These are phyloP conservation scores for Sabellastarte sp. DNA, from an alignment of 2,888 invertebrate species.

Conservation along the genomic window DNA sequence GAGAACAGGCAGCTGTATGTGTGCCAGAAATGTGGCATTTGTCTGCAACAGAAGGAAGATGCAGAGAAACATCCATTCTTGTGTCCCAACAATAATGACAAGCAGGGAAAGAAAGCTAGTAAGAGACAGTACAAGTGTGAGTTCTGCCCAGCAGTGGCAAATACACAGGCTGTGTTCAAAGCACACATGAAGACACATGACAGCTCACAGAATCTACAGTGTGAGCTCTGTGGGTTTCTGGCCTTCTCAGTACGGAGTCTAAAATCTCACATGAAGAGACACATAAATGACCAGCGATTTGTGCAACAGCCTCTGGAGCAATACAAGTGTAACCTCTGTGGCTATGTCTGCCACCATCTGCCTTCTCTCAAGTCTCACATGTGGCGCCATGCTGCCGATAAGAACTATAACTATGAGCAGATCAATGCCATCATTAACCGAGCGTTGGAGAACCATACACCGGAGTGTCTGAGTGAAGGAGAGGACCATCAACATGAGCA, in stretches of 20 bases:
- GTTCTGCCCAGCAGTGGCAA: background rate
- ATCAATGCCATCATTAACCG: constrained; percentile 56
- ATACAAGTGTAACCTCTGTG: constrained; percentile 57
- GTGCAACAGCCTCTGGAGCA: constrained; percentile 57
- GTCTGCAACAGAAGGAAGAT: background rate
- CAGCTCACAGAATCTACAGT: constrained; percentile 34
- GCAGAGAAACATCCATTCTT: background rate
- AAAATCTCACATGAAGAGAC: constrained; percentile 58
- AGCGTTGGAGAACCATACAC: constrained; percentile 48
- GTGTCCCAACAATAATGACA: background rate
- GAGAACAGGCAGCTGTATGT: background rate
- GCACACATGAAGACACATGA: background rate
- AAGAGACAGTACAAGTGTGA: background rate
- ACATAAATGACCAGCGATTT: constrained; percentile 53
- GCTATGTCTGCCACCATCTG: constrained; percentile 57
- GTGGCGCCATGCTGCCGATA: constrained; percentile 57
- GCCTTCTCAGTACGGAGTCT: constrained; percentile 51
- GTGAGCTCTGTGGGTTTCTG: constrained; percentile 53
- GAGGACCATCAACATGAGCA: too few relatives aligned
- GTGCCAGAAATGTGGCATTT: background rate
- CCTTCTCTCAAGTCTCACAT: constrained; percentile 58
- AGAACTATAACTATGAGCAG: constrained; percentile 54
- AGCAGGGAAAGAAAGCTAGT: background rate
- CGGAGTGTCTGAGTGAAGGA: background rate
- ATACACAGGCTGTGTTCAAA: background rate